phyloP scores from a whole-genome alignment of 1,140 invertebrate species.

The Bombus soroeensis region DNA sequence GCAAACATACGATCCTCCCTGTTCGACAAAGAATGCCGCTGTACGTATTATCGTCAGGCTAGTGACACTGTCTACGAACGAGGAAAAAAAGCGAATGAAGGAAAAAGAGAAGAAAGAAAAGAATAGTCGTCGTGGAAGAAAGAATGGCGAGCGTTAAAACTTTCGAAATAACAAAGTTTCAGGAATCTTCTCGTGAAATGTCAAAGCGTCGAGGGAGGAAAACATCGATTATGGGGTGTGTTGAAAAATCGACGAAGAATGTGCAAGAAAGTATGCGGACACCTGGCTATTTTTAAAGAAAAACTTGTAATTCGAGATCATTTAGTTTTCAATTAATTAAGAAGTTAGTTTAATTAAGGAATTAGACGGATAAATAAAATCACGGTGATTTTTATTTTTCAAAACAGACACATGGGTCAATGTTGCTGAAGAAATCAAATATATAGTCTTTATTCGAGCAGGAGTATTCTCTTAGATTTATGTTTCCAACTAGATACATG shows the following conservation, averaged over 20 bases:
- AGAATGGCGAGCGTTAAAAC: conserved; percentile 18
- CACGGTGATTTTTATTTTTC: too few relatives aligned
- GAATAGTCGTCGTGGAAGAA: neutral
- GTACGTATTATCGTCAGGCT: neutral
- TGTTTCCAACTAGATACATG: too few relatives aligned
- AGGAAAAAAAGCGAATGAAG: neutral
- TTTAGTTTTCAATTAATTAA: too few relatives aligned
- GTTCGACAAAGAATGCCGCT: neutral
- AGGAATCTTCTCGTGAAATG: neutral
- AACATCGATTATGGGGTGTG: too few relatives aligned
- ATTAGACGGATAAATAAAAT: too few relatives aligned
- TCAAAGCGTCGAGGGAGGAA: neutral
- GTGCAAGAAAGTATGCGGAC: neutral
- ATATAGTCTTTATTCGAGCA: too few relatives aligned
- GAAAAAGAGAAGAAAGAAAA: neutral
- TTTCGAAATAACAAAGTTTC: conserved; percentile 44
- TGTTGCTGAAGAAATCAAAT: too few relatives aligned
- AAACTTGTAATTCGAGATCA: too few relatives aligned
- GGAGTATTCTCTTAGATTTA: too few relatives aligned
- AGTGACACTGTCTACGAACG: neutral
- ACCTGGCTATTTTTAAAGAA: too few relatives aligned
- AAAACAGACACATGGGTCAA: too few relatives aligned
- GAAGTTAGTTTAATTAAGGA: too few relatives aligned
- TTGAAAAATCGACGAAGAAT: neutral
- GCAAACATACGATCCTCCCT: conserved; percentile 19